These are phyloP conservation scores for Torymus texanus DNA, from an alignment of 2,888 invertebrate species.

Conservation along the genomic window DNA sequence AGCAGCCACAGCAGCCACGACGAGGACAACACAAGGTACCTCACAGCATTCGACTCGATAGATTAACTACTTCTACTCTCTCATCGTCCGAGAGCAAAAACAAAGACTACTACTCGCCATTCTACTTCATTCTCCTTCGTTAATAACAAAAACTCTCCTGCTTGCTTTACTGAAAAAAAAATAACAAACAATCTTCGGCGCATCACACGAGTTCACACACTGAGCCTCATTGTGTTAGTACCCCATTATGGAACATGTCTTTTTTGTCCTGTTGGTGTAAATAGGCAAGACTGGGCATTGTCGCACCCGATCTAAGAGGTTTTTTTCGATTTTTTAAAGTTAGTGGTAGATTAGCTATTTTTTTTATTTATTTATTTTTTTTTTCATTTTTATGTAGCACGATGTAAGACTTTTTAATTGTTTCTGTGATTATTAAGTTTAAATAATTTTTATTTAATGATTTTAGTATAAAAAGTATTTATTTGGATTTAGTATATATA, in stretches of 20 bases:
- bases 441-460: no score
- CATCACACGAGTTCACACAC: slow-evolving; percentile 34
- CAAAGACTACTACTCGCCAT: slow-evolving; percentile 15
- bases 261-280: slow-evolving; percentile 6
- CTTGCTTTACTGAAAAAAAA: slow-evolving; percentile 43
- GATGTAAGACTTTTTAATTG: no score
- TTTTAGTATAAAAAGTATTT: no score
- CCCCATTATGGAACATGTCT: slow-evolving; percentile 24
- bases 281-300: slow-evolving; percentile 39
- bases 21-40: slow-evolving; percentile 74
- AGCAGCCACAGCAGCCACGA: slow-evolving; percentile 70
- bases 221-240: slow-evolving; percentile 38
- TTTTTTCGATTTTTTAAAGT: not conserved
- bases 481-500: no score
- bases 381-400: not conserved
- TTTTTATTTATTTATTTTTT: no score
- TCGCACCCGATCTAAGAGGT: not conserved
- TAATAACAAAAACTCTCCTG: slow-evolving; percentile 27
- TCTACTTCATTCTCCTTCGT: slow-evolving; percentile 33
- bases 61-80: slow-evolving; percentile 52
- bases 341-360: not conserved
- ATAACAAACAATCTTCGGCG: slow-evolving; percentile 12
- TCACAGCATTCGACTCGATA: slow-evolving; percentile 65
- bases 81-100: slow-evolving; percentile 8
- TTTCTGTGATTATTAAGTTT: no score